phyloP scores from a whole-genome alignment of 2,113 vertebrate genomes.

The Eptesicus fuscus region DNA sequence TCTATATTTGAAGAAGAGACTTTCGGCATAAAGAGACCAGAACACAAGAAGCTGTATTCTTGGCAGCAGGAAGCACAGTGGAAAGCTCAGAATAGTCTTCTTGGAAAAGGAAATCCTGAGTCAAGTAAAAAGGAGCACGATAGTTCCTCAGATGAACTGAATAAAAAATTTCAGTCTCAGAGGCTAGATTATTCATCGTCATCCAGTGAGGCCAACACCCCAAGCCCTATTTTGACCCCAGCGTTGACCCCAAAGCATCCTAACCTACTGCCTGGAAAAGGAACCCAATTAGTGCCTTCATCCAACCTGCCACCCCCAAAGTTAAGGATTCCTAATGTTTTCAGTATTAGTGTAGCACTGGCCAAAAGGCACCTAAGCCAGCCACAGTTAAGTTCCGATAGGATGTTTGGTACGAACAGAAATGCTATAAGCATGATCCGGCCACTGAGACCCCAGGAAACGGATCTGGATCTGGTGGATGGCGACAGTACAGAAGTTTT shows the following conservation, averaged over 20 bases:
- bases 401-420: conserved; percentile 87
- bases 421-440: conserved; percentile 99
- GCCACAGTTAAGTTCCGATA: conserved; percentile 89
- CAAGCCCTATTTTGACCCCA: conserved; percentile 83
- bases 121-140: conserved; percentile 80
- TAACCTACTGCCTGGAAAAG: conserved; percentile 55
- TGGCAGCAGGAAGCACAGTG: conserved; percentile 83
- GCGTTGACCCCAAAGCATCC: conserved; percentile 77
- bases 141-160: conserved; percentile 91
- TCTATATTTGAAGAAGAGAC: conserved; percentile 93
- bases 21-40: conserved; percentile 80
- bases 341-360: conserved; percentile 81
- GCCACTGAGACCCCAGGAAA: conserved; percentile 89
- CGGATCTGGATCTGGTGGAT: conserved; percentile 87
- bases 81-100: conserved; percentile 74
- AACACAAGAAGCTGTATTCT: conserved; percentile 80
- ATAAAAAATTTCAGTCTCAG: conserved; percentile 91
- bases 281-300: conserved; percentile 46
- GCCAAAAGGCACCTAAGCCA: conserved; percentile 96
- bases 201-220: conserved; percentile 86
- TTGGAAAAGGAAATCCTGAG: conserved; percentile 74
- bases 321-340: conserved; percentile 85
- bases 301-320: conserved; percentile 84
- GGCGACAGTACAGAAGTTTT: conserved; percentile 77
- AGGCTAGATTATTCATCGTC: conserved; percentile 91